These are phyloP conservation scores for Pantherophis alleghaniensis DNA, from an alignment of 2,797 vertebrate species.

Conservation along the genomic window DNA sequence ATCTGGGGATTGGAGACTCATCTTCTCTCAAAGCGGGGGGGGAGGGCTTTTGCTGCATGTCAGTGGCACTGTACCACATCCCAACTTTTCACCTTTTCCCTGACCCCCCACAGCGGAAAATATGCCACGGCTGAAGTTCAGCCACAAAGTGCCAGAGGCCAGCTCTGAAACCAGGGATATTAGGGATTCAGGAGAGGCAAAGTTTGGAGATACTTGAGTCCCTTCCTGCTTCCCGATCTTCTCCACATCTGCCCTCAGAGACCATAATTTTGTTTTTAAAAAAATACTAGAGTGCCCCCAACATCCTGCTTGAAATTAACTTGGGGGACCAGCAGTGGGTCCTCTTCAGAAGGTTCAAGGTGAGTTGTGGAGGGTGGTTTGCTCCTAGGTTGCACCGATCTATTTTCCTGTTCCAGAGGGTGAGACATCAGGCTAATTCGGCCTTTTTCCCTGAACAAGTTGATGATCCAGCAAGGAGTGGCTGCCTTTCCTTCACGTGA, in stretches of 20 bases:
- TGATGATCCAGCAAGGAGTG: slow-evolving; percentile 7
- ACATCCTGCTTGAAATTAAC: background rate
- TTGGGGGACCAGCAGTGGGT: background rate
- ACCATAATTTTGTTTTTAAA: background rate
- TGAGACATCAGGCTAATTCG: background rate
- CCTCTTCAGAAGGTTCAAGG: background rate
- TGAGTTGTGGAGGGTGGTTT: background rate
- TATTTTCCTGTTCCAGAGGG: background rate
- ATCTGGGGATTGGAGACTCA: background rate
- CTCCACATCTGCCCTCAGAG: background rate
- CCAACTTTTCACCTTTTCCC: background rate
- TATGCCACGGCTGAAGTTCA: background rate
- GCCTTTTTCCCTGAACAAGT: background rate
- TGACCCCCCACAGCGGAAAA: background rate
- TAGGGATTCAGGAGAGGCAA: background rate
- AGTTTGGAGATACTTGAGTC: background rate
- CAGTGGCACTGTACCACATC: background rate
- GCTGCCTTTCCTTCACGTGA: background rate
- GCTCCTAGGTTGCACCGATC: background rate
- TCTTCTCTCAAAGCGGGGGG: background rate
- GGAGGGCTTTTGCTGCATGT: background rate
- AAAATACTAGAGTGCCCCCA: background rate
- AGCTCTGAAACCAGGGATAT: background rate
- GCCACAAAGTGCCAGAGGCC: background rate
- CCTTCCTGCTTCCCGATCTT: background rate